Evolutionary conservation across 2,797 vertebrate species (phyloP).

Genomic region (Neosilurus hyrtlii): DNA sequence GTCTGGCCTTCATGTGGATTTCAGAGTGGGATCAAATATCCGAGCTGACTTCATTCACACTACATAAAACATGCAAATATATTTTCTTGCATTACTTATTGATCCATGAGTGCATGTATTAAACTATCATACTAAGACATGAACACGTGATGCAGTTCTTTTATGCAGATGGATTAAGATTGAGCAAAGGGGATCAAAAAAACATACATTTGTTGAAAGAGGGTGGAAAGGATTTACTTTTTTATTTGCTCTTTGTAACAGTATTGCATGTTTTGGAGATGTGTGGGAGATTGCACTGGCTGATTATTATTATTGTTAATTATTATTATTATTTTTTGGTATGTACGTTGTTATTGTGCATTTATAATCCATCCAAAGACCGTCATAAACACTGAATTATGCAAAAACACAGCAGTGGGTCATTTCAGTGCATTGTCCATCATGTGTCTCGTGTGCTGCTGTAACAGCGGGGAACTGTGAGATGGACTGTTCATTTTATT

Average conservation of each 20-base stretch:
- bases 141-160: neutral
- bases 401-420: neutral
- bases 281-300: neutral
- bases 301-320: no score
- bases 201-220: neutral
- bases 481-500: neutral
- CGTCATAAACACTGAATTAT: conserved; percentile 5
- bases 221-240: neutral
- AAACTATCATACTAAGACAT: neutral
- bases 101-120: neutral
- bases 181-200: neutral
- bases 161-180: neutral
- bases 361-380: neutral
- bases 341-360: neutral
- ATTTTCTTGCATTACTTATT: neutral
- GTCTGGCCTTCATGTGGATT: conserved; percentile 12
- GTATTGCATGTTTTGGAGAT: neutral
- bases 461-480: neutral
- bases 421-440: neutral
- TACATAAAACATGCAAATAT: neutral
- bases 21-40: neutral
- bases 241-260: neutral
- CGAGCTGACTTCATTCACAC: neutral
- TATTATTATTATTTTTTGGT: neutral
- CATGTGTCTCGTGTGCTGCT: conserved; percentile 4